Evolutionary conservation across 2,797 vertebrate species (phyloP), one percentile per base, ranked within the genome.

Genomic region (Sebastes trivittatus): DNA sequence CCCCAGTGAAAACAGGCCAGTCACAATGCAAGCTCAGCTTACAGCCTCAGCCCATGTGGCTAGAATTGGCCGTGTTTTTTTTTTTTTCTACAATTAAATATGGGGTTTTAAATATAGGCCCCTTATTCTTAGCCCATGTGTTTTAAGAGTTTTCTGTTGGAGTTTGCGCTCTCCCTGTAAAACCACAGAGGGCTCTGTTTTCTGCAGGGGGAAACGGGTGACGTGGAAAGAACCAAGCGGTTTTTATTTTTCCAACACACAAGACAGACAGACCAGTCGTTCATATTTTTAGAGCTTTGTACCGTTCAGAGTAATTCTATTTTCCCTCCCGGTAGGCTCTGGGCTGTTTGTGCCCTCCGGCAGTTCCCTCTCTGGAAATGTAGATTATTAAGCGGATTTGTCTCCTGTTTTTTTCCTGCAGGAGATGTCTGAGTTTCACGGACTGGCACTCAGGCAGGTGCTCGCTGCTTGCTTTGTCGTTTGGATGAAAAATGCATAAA

Each of bases 81-180:
- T 25, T 25, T 36, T 36, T 92, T 92, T 92, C 89, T 91, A 85
- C 92, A 92, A 95, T 96, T 95, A 94, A 92, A 93, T 89, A 92
- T 95, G 85, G 87, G 59, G 56, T 84, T 93, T 95, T 89, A 91
- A 94, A 95, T 94, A 94, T 89, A 92, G 93, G 62, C 79, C 68
- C 73, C 75, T 90, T 92, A 52, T 93, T 90, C 81, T 83, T 88
- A 85, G 84, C 70, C 72, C 78, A 73, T 88, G 87, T 87, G 83
- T 91, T 94, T 91, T 91, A 88, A 87, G 82, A 85, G 87, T 92
- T 90, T 87, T 67, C 81, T 62, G 74, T 77, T 62, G 79, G 77
- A 89, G 77, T 88, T 74, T 86, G 66, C 63, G 68, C 85, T 68
- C 60, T 73, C 81, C 82, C 70, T 72, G 70, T 58, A 87, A 92